phyloP scores from a whole-genome alignment of 2,888 invertebrate genomes.

The Callimorpha dominula region DNA sequence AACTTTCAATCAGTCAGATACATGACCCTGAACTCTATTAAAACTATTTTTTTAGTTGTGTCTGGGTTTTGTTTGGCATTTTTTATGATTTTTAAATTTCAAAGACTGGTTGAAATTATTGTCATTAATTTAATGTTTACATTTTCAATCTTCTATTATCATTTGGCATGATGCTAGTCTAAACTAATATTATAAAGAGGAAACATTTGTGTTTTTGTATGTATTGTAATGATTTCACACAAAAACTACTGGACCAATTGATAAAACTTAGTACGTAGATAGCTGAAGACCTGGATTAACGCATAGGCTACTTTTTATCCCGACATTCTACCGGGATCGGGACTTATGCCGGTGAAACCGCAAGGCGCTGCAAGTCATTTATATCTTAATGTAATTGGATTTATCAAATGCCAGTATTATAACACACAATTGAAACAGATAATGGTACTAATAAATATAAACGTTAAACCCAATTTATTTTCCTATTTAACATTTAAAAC shows the following conservation, averaged over 20 bases:
- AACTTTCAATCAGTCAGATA: slow-evolving; percentile 6
- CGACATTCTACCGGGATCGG: no score
- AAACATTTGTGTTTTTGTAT: no score
- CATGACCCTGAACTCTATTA: slow-evolving; percentile 3
- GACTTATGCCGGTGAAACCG: no score
- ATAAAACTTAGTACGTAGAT: no score
- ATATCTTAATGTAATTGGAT: background rate
- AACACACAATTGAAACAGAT: background rate
- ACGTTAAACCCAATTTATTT: no score
- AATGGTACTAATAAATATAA: background rate
- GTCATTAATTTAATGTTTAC: background rate
- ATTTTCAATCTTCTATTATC: background rate
- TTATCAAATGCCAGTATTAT: background rate
- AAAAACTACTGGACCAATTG: no score
- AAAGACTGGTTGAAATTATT: background rate
- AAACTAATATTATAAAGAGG: no score
- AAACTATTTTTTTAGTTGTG: background rate
- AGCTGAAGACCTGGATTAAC: no score
- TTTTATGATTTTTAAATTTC: background rate
- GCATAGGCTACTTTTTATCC: no score
- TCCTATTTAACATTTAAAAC: background rate
- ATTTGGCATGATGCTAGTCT: no score
- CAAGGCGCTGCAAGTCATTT: no score
- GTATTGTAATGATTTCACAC: no score
- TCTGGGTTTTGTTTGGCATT: background rate